Base-by-base conservation (phyloP, 37 sponge, comb jelly and placozoan species). In the Halichondria panicea region DNA sequence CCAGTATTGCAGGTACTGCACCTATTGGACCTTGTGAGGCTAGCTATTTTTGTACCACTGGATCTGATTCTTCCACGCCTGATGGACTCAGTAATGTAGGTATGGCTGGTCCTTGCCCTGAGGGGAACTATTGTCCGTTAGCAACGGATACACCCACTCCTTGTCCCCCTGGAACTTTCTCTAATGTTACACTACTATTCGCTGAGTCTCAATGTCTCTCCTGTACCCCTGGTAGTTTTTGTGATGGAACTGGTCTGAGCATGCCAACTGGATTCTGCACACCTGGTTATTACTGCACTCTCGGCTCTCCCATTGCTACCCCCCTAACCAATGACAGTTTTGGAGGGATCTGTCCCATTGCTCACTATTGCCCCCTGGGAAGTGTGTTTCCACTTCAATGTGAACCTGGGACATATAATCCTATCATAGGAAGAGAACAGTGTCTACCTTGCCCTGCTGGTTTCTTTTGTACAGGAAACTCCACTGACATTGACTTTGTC, bases 151-250 rank as follows among this genome's bases (percentile, higher is more conserved):
- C 27, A 11, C 60, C 60, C n/a, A 36, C 6, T 12, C 66, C 66
- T 36, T 65, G 66, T 65, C 66, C 66, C 11, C 8, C 41, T 65
- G 66, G 66, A 65, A 65, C 66, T 8, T 65, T n/a, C 66, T 36
- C 30, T 33, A 37, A 65, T 65, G 7, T 36, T 22, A 33, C 66
- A 38, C 40, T 12, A 35, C 18, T 18, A 7, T 12, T 18, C 13
- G 66, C 9, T 65, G n/a, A 36, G 9, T 7, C 8, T 22, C 40
- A 65, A 36, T 65, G 66, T 37, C 8, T 13, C 13, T 9, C 66
- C 8, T 65, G 66, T 35, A 9, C 66, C 11, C 39, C 66, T 65
- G 66, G 66, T 35, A 22, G 35, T 15, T 65, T 35, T 37, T 65
- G 66, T 65, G 22, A 9, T 13, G 35, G 12, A 38, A n/a, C 66